Conservation (phyloP, 2,113 vertebrate species). For the Procavia capensis region DNA sequence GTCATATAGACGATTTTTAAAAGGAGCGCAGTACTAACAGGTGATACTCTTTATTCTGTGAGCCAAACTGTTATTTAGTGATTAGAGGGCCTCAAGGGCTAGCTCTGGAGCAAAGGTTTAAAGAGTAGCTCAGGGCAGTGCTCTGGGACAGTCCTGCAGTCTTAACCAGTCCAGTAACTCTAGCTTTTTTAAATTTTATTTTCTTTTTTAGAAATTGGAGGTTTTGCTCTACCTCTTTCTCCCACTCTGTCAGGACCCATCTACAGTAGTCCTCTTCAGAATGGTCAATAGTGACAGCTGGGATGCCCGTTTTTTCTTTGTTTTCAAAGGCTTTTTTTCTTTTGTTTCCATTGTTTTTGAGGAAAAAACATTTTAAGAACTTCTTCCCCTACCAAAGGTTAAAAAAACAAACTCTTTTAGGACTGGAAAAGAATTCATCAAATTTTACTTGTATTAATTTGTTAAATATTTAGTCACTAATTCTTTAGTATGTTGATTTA, state of each 20-base stretch:
- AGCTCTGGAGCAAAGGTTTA: not conserved
- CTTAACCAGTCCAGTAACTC: not conserved
- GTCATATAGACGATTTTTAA: not conserved
- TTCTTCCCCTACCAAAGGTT: not conserved
- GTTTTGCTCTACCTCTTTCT: not conserved
- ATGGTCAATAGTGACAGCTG: no score
- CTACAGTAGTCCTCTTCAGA: no score
- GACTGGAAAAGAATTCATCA: not conserved
- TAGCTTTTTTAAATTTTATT: not conserved
- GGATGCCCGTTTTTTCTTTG: no score
- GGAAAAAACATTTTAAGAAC: not conserved
- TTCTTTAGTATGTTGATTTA: not conserved
- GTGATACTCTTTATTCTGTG: not conserved
- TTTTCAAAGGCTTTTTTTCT: no score
- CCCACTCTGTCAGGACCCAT: not conserved
- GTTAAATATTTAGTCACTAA: not conserved
- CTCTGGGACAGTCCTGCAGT: not conserved
- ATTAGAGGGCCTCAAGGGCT: not conserved
- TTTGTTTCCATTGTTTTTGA: not conserved
- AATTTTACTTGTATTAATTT: conserved; percentile 13
- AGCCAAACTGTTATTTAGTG: not conserved
- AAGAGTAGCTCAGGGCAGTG: not conserved
- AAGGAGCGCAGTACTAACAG: not conserved
- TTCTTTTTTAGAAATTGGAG: not conserved
- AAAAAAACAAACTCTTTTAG: conserved; percentile 4